Conservation (phyloP, 2,797 vertebrate species). For the Phoxinus dragarum region DNA sequence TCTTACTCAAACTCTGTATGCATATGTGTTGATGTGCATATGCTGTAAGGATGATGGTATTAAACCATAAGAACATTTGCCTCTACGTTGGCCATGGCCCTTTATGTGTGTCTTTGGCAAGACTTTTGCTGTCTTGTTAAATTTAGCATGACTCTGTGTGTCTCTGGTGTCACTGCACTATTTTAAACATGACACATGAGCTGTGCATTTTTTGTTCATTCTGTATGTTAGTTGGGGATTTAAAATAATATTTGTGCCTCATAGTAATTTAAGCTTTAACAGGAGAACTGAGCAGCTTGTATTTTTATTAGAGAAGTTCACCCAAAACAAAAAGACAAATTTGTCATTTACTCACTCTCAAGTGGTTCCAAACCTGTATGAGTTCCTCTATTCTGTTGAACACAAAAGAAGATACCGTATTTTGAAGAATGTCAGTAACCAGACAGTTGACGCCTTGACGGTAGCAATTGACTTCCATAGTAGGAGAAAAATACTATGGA, state of each 20-base stretch:
- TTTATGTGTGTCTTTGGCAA: constrained; percentile 13
- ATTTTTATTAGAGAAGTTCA: neutral
- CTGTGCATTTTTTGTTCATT: neutral
- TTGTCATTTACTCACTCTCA: neutral
- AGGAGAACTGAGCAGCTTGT: neutral
- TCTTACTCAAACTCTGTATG: neutral
- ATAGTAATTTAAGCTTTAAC: neutral
- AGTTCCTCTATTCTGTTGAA: neutral
- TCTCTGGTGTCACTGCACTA: constrained; percentile 25
- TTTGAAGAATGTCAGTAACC: neutral
- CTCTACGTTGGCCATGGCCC: neutral
- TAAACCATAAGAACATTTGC: neutral
- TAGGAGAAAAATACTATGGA: neutral
- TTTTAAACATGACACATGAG: constrained; percentile 18
- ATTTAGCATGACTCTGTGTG: constrained; percentile 21
- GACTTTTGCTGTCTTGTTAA: constrained; percentile 12
- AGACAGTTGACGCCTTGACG: neutral
- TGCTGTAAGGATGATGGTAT: neutral
- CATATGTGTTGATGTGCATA: constrained; percentile 3
- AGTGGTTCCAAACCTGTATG: neutral
- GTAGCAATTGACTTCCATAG: neutral
- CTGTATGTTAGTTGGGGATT: constrained; percentile 1
- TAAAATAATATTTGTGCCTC: neutral
- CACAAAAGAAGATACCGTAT: neutral
- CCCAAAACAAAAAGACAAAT: too few species aligned